Evolutionary conservation across 2,113 vertebrate species (phyloP).

Genomic region (Aythya baeri): DNA sequence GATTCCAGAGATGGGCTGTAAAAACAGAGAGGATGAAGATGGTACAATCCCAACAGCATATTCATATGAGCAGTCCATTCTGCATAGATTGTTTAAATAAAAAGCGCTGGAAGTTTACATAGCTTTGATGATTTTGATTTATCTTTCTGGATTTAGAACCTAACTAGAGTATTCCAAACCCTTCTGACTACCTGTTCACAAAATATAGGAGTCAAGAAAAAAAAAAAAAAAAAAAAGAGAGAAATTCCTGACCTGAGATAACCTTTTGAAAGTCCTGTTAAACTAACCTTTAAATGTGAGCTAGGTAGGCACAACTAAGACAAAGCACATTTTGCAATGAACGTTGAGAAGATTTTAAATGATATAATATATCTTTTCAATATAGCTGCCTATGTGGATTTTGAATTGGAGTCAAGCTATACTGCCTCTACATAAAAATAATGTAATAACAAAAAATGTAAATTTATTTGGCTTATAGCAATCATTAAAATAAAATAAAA

Average conservation of each 20-base stretch:
- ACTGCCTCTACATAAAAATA: not conserved
- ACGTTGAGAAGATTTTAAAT: not conserved
- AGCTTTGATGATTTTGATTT: not conserved
- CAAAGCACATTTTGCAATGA: not conserved
- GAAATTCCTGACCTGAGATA: not conserved
- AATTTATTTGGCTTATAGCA: not conserved
- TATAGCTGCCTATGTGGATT: no score
- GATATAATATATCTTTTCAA: not conserved
- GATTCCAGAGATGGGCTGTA: not conserved
- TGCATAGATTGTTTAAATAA: not conserved
- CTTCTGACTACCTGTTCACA: not conserved
- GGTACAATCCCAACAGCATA: not conserved
- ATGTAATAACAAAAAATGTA: not conserved
- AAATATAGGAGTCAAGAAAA: not conserved
- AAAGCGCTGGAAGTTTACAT: not conserved
- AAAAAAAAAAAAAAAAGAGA: no score
- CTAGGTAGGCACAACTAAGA: not conserved
- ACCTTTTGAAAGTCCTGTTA: not conserved
- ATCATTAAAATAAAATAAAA: not conserved
- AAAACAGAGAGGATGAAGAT: not conserved
- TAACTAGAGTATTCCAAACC: not conserved
- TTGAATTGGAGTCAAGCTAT: not conserved
- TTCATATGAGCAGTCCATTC: not conserved
- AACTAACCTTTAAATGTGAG: not conserved
- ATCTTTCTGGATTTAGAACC: not conserved